These are phyloP conservation scores for Ailurus styani DNA, from an alignment of 2,113 vertebrate species.

Conservation along the genomic window DNA sequence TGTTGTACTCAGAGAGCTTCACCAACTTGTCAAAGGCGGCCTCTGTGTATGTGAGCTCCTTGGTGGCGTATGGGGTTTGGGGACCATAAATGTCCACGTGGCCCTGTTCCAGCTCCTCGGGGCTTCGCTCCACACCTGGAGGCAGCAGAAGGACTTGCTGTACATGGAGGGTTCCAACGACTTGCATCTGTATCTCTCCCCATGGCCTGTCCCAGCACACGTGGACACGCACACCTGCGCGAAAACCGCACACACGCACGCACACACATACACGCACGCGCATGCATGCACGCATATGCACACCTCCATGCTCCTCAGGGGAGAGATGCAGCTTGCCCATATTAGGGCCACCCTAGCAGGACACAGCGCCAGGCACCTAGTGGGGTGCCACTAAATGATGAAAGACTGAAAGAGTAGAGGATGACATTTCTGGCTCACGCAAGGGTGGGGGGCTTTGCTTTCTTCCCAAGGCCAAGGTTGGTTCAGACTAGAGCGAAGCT, in stretches of 20 bases:
- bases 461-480: background rate
- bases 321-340: background rate
- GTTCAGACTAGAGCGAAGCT: background rate
- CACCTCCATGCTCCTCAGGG: background rate
- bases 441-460: background rate
- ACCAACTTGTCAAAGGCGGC: constrained; percentile 78
- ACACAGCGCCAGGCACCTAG: background rate
- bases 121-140: constrained; percentile 81
- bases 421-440: background rate
- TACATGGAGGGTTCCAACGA: background rate
- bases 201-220: background rate
- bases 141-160: background rate
- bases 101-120: constrained; percentile 80
- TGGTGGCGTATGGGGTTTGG: constrained; percentile 80
- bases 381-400: background rate
- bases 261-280: rapidly evolving
- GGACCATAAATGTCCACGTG: constrained; percentile 78
- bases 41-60: constrained; percentile 78
- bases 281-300: rapidly evolving
- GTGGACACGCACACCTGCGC: background rate
- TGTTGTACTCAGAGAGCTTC: constrained; percentile 83
- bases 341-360: background rate
- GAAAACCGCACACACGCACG: background rate
- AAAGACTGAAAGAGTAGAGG: background rate
- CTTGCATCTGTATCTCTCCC: background rate